phyloP scores from a whole-genome alignment of 2,113 vertebrate genomes.

The Cervus canadensis region DNA sequence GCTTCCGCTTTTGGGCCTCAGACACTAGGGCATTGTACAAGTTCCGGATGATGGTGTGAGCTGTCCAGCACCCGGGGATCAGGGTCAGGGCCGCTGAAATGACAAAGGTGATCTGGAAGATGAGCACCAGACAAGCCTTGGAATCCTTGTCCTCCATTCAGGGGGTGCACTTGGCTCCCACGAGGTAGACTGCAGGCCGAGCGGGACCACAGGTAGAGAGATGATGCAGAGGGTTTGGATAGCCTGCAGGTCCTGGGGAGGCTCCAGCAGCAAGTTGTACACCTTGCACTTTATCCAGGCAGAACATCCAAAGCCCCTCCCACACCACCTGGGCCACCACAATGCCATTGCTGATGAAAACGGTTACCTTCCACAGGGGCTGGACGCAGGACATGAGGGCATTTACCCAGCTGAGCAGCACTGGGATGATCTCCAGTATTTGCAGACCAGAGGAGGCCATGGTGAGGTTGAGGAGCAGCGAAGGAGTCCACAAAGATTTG shows the following conservation, averaged over 20 bases:
- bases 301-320: conserved; percentile 95
- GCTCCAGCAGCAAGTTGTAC: conserved; percentile 89
- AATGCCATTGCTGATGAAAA: conserved; percentile 92
- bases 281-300: conserved; percentile 87
- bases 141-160: conserved; percentile 85
- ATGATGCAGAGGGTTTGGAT: conserved; percentile 86
- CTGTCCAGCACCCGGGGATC: conserved; percentile 75
- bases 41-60: conserved; percentile 74
- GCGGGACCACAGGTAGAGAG: conserved; percentile 81
- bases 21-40: conserved; percentile 78
- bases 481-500: background rate
- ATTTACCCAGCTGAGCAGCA: conserved; percentile 87
- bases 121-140: conserved; percentile 86
- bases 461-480: background rate
- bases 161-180: conserved; percentile 91
- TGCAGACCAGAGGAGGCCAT: conserved; percentile 92
- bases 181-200: conserved; percentile 83
- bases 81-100: conserved; percentile 79
- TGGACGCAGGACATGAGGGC: conserved; percentile 83
- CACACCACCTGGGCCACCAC: conserved; percentile 91
- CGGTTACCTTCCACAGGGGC: conserved; percentile 89
- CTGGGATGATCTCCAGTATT: conserved; percentile 85
- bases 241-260: conserved; percentile 89
- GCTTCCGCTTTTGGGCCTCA: conserved; percentile 72
- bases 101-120: conserved; percentile 83